phyloP scores from a whole-genome alignment of 2,113 vertebrate species.

The Rhizomys pruinosus region DNA sequence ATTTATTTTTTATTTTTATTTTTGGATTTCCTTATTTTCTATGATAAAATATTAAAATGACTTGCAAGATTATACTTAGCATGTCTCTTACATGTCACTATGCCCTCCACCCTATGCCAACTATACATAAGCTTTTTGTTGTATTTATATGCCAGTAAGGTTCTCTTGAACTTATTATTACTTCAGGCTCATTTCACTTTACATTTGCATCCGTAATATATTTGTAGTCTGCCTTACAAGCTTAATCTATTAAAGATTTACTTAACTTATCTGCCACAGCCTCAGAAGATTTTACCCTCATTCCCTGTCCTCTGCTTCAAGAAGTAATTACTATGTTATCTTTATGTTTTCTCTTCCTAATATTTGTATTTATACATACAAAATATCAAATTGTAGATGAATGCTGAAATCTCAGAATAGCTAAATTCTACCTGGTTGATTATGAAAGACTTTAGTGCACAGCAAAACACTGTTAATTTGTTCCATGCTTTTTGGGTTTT shows the following conservation, averaged over 20 bases:
- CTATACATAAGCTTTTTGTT: background rate
- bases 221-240: background rate
- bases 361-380: background rate
- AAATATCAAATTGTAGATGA: background rate
- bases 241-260: background rate
- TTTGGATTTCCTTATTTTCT: background rate
- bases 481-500: background rate
- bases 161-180: slow-evolving; percentile 16
- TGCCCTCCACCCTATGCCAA: background rate
- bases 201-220: background rate
- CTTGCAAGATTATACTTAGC: background rate
- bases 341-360: background rate
- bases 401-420: background rate
- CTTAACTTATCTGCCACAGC: background rate
- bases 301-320: background rate
- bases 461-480: background rate
- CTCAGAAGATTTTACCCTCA: background rate
- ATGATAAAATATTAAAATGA: background rate
- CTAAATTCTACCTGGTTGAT: slow-evolving; percentile 10
- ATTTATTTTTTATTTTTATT: too few relatives aligned
- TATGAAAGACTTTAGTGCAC: background rate
- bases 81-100: background rate
- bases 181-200: background rate
- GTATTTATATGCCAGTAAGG: background rate
- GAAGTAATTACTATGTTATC: background rate